A percentile compares a stretch with the other conserved stretches of the same genome.
These are phyloP conservation scores for Drosophila triauraria DNA, from an alignment of 1,140 invertebrate genomes.

Conservation along the genomic window DNA sequence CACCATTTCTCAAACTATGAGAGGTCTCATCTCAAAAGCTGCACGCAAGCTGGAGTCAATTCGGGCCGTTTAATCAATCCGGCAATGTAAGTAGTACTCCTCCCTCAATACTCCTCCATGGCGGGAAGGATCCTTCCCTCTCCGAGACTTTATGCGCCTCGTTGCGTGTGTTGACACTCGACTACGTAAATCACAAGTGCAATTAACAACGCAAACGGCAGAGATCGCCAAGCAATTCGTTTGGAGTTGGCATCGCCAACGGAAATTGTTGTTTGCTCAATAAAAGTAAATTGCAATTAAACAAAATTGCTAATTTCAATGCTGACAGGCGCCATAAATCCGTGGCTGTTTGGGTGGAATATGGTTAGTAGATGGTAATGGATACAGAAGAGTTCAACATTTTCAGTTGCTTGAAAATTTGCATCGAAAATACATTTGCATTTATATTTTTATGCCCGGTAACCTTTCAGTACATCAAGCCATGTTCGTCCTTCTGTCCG, in stretches of 20 bases:
- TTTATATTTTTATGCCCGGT: background rate
- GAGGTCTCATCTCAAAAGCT: slow-evolving; percentile 4
- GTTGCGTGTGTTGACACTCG: slow-evolving; percentile 74
- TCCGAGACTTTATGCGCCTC: slow-evolving; percentile 35
- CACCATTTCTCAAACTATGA: slow-evolving; percentile 37
- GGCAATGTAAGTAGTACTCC: slow-evolving; percentile 26
- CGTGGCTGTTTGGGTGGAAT: slow-evolving; percentile 27
- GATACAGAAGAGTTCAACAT: background rate
- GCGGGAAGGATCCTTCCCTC: background rate
- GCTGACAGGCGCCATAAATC: slow-evolving; percentile 76
- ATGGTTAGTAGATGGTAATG: slow-evolving; percentile 10
- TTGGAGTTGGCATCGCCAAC: slow-evolving; percentile 53
- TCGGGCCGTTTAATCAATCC: slow-evolving; percentile 44
- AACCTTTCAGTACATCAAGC: too few relatives aligned
- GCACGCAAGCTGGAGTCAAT: slow-evolving; percentile 37
- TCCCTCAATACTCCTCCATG: background rate
- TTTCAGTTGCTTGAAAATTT: background rate
- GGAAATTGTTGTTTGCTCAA: slow-evolving; percentile 79
- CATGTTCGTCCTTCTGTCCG: too few relatives aligned
- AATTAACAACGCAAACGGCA: slow-evolving; percentile 76
- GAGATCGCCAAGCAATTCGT: slow-evolving; percentile 54
- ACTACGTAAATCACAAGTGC: slow-evolving; percentile 78
- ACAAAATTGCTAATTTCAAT: slow-evolving; percentile 81
- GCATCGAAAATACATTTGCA: background rate
- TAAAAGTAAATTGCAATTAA: slow-evolving; percentile 83